Conservation (phyloP, 2,797 vertebrate genomes). For the Gadopsis marmoratus region DNA sequence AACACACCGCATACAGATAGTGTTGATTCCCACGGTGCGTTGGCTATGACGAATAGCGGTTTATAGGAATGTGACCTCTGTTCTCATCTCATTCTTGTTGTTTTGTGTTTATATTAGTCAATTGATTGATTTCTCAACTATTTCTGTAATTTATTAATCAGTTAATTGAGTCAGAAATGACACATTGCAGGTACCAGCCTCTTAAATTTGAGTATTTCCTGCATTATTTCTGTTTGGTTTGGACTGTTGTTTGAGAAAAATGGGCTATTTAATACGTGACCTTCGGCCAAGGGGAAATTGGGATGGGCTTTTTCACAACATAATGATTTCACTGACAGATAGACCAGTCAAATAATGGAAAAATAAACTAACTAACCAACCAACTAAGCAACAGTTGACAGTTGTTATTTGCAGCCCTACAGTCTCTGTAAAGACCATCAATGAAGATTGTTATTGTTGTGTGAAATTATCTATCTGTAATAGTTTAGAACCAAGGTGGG, state of each 20-base stretch:
- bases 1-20: slow-evolving; percentile 17
- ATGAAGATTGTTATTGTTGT: background rate
- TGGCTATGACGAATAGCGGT: background rate
- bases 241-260: background rate
- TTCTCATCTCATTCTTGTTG: background rate
- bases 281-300: background rate
- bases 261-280: fast-evolving
- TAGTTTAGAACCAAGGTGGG: background rate
- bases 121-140: background rate
- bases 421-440: background rate
- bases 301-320: background rate
- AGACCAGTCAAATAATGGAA: background rate
- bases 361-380: background rate
- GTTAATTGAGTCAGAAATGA: background rate
- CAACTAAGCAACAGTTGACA: background rate
- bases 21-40: slow-evolving; percentile 5
- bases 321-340: background rate
- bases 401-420: background rate
- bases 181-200: background rate
- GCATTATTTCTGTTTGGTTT: background rate
- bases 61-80: background rate
- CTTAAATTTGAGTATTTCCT: background rate
- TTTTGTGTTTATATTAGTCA: background rate
- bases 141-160: background rate
- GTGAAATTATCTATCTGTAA: background rate